Evolutionary conservation across 1,140 invertebrate species (phyloP), one percentile per base, ranked within the genome.

Genomic region (Teleopsis dalmanni): DNA sequence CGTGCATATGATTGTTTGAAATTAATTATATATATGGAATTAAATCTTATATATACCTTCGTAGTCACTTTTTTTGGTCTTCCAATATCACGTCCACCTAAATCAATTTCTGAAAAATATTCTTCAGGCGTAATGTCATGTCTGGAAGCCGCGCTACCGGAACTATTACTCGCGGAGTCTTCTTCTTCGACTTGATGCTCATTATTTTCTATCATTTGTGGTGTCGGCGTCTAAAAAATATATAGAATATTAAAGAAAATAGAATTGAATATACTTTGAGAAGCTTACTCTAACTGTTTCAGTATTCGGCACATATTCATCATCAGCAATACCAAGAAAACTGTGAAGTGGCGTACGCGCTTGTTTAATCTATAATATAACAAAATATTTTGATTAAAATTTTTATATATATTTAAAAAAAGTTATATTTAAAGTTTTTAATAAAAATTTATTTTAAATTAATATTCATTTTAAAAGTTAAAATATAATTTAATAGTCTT

Each of bases 31-130:
- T n/a, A n/a, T n/a, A n/a, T n/a, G n/a, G n/a, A n/a, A n/a, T n/a
- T n/a, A n/a, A n/a, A n/a, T n/a, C n/a, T n/a, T n/a, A n/a, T 37
- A 33, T 22, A 21, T 57, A 84, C 80, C 76, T 95, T 95, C 22
- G 84, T 87, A 57, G 81, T 83, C 42, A 89, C 76, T 73, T 97
- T 91, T 57, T 85, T 87, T 22, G 90, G 87, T 58, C 87, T 76
- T n/a, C 95, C 94, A 58, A 98, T 90, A 74, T 97, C 92, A 38
- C 83, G 75, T n/a, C 83, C 82, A 50, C 78, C 76, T 18, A 93
- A 75, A 63, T 91, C 81, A 22, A 84, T 62, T 8, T 78, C 74
- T 14, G 78, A 70, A 71, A 97, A 96, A 72, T 95, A 95, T 69
- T 97, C 91, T 69, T 92, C 85, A 23, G 85, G 80, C 8, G 84